Evolutionary conservation across 2,888 invertebrate species (phyloP).

Genomic region (Bembecia ichneumoniformis): DNA sequence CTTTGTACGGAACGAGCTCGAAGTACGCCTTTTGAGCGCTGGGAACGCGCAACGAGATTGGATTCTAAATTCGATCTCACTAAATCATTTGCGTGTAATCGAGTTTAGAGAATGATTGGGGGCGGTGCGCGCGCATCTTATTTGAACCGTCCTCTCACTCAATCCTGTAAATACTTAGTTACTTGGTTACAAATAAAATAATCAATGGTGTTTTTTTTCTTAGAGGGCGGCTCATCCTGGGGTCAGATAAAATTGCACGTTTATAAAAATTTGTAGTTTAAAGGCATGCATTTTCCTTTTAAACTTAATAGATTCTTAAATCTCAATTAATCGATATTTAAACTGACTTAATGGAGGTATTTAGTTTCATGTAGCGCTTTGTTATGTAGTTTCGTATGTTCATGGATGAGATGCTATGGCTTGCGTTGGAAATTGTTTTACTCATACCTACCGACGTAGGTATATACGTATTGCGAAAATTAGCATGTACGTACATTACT

Average conservation of each 20-base stretch:
- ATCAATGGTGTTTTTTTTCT: slow-evolving; percentile 20
- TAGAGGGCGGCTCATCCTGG: slow-evolving; percentile 63
- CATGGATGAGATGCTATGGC: slow-evolving; percentile 50
- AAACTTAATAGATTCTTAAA: too few relatives aligned
- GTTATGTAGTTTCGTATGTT: slow-evolving; percentile 15
- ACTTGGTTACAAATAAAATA: slow-evolving; percentile 3
- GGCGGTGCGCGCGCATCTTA: slow-evolving; percentile 57
- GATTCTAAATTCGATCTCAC: slow-evolving; percentile 63
- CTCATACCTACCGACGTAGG: slow-evolving; percentile 27
- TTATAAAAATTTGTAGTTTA: not conserved
- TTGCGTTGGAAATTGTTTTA: slow-evolving; percentile 56
- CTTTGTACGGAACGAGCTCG: not conserved
- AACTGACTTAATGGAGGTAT: too few relatives aligned
- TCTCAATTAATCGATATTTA: too few relatives aligned
- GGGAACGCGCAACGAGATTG: slow-evolving; percentile 37
- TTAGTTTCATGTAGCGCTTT: not conserved
- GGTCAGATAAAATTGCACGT: slow-evolving; percentile 23
- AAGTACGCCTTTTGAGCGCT: not conserved
- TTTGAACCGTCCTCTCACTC: slow-evolving; percentile 58
- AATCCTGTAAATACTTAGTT: slow-evolving; percentile 28
- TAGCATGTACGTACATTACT: slow-evolving; percentile 63
- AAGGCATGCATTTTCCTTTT: too few relatives aligned
- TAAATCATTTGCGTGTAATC: slow-evolving; percentile 69
- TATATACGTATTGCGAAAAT: slow-evolving; percentile 56
- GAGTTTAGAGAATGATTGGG: slow-evolving; percentile 65